phyloP scores from a whole-genome alignment of 2,888 invertebrate species.

The Heliconius erato region DNA sequence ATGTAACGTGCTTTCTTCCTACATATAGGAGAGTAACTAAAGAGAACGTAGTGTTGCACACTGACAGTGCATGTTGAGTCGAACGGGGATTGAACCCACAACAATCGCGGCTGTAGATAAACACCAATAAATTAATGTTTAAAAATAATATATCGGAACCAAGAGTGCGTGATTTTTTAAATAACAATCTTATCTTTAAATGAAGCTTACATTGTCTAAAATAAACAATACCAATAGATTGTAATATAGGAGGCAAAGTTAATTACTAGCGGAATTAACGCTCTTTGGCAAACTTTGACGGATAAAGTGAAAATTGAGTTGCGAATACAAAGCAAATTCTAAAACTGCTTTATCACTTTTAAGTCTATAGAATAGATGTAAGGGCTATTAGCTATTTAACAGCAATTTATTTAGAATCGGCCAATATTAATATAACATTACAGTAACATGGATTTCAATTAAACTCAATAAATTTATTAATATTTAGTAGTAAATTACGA shows the following conservation, averaged over 20 bases:
- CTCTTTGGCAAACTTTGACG: constrained; percentile 30
- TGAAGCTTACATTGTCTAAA: neutral
- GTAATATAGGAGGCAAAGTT: constrained; percentile 29
- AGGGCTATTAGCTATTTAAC: neutral
- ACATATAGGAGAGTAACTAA: no score
- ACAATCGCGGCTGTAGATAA: no score
- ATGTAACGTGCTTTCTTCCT: no score
- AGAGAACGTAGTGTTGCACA: no score
- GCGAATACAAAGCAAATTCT: constrained; percentile 30
- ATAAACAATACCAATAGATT: constrained; percentile 9
- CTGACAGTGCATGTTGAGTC: no score
- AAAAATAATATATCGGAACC: no score
- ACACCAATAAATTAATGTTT: no score
- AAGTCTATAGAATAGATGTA: constrained; percentile 7
- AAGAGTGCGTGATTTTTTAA: no score
- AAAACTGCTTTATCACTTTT: constrained; percentile 26
- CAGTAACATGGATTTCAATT: neutral
- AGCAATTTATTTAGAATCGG: neutral
- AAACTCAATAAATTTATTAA: neutral
- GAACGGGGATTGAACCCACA: no score
- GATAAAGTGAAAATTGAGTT: constrained; percentile 42
- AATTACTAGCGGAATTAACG: constrained; percentile 40
- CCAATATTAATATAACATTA: no score
- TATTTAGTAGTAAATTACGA: neutral
- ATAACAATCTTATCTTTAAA: neutral